phyloP scores from a whole-genome alignment of 2,888 invertebrate genomes.

The Acanthosepion pharaonis region DNA sequence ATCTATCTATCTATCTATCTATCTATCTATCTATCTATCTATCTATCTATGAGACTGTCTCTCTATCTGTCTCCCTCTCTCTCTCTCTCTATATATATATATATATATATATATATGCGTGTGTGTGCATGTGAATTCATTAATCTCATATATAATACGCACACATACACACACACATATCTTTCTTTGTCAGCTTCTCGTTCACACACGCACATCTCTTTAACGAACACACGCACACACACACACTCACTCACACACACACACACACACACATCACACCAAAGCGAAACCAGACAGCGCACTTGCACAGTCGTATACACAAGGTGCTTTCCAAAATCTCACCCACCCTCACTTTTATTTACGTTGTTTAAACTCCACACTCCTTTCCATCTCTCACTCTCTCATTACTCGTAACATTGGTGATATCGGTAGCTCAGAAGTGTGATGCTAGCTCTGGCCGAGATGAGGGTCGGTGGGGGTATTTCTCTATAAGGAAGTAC shows the following conservation, averaged over 20 bases:
- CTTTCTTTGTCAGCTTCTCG: no score
- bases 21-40: no score
- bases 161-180: no score
- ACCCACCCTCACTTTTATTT: background rate
- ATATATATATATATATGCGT: no score
- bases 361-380: background rate
- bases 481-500: conserved; percentile 33
- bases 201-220: no score
- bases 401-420: background rate
- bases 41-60: no score
- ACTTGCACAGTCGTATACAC: background rate
- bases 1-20: background rate
- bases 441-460: background rate
- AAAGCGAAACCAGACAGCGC: background rate
- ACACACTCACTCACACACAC: background rate
- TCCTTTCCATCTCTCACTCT: background rate
- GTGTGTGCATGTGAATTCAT: no score
- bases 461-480: background rate
- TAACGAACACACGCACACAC: background rate
- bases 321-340: background rate
- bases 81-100: no score
- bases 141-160: no score
- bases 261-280: background rate
- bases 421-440: background rate
- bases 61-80: no score